Evolutionary conservation across 2,888 invertebrate species (phyloP), one percentile per base, ranked within the genome.

Genomic region (Lymantria dispar): DNA sequence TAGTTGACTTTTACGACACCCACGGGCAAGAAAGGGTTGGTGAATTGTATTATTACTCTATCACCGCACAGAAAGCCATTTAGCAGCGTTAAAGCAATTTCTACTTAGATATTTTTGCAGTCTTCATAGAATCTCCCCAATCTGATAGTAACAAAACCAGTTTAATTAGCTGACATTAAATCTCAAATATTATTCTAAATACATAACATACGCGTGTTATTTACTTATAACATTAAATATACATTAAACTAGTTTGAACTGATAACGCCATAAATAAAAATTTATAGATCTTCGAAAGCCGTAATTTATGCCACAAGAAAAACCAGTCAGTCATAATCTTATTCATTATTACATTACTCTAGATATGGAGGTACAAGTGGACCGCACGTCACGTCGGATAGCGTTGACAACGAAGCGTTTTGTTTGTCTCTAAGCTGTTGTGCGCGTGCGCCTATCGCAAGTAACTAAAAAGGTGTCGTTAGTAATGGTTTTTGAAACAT

Each of bases 391-490:
- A 52, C 50, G 59, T 62, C 72, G 75, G 74, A 69, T 76, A 74
- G 72, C 75, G 72, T 70, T 76, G 77, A 76, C 78, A 72, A 66
- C 60, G 61, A 75, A 80, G 66, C 83, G 82, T 85, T 85, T 87
- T 87, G 85, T 88, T 87, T 87, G 84, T 89, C 64, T 67, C 43
- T 30, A 63, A 70, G 62, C 62, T 70, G 71, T 69, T 73, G 75
- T 79, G 83, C 78, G 72, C 65, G 82, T 78, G 74, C 77, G 70
- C 65, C 77, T 91, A 90, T 91, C 90, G 72, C 79, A 60, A 74
- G 87, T 90, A 91, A 91, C 91, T 91, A 90, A 90, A 88, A 90
- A 88, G 90, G 91, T 90, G 91, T 91, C 90, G 88, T 89, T 88
- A 86, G 87, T 91, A 88, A 91, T 91, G 91, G 88, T 85, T 83